phyloP scores from a whole-genome alignment of 2,888 invertebrate species.

The Pterostichus niger region DNA sequence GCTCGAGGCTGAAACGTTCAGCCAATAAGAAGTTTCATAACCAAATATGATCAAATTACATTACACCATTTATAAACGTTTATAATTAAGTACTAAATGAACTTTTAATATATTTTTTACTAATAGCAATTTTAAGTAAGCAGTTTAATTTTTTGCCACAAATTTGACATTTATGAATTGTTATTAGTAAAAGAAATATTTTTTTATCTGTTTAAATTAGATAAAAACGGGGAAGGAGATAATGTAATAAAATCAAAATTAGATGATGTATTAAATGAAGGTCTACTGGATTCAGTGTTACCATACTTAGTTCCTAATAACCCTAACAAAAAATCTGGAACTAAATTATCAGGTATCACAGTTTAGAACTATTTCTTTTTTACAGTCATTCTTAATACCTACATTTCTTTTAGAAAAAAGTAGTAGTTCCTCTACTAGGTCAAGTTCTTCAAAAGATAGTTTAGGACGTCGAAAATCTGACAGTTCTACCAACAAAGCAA shows the following conservation, averaged over 20 bases:
- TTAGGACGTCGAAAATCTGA: conserved; percentile 78
- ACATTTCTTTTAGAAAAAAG: conserved; percentile 54
- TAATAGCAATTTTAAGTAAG: no score
- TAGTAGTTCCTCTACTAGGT: conserved; percentile 34
- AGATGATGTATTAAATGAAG: conserved; percentile 86
- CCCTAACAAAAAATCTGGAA: conserved; percentile 61
- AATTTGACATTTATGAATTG: no score
- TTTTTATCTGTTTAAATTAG: background rate
- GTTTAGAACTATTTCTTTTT: no score
- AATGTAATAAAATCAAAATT: conserved; percentile 73
- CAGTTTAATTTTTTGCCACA: no score
- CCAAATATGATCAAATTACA: no score
- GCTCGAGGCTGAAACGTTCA: no score
- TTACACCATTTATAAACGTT: no score
- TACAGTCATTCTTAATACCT: background rate
- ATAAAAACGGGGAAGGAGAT: conserved; percentile 52
- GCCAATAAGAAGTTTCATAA: no score
- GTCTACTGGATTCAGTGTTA: conserved; percentile 89
- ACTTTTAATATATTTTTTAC: no score
- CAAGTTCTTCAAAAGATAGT: conserved; percentile 75
- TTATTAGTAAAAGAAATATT: no score
- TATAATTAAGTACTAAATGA: no score
- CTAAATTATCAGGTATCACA: conserved; percentile 61
- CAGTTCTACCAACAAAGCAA: conserved; percentile 74
- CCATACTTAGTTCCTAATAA: conserved; percentile 84